Evolutionary conservation across 2,113 vertebrate species (phyloP), one percentile per base, ranked within the genome.

Genomic region (Xerus inauris): DNA sequence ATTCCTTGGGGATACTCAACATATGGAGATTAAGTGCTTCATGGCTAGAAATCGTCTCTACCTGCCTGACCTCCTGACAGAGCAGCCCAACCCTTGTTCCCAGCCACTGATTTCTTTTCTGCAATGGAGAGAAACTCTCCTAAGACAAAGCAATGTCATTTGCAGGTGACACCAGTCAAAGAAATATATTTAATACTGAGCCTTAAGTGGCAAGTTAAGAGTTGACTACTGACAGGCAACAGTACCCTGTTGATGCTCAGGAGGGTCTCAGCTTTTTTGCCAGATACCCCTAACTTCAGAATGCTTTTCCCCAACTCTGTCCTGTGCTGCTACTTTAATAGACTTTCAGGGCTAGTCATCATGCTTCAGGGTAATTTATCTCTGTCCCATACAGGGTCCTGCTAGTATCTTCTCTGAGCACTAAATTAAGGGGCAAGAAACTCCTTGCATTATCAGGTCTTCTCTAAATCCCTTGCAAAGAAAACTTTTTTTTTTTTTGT

Each of bases 1-100:
- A 94, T 94, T 72, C 97, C 92, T 45, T 89, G 85, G 89, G 94
- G 92, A 72, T 64, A 28, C 90, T 93, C 91, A 83, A 49, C 97
- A 76, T 40, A 26, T 51, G 76, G 57, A 79, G 87, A 96, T 94
- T 94, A 96, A 94, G 93, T 96, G 84, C 57, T 94, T 98, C 73
- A 82, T 92, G 94, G 81, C 86, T 97, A 7, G 1, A 95, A 57
- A 3, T 65, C 77, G 65, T 73, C 90, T 51, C 86, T 94, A 77
- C 64, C 95, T 93, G 45, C 83, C n/a, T 82, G 85, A 7, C 12
- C 8, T 38, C 14, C 28, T 28, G 13, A 40, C 38, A 7, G 8
- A 45, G 26, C 24, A 73, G 32, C 45, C n/a, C 12, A 45, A 16
- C 11, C 9, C 64, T 49, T 54, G 30, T 28, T 75, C 83, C n/a